A percentile compares a stretch with the other conserved stretches of the same genome.
These are phyloP conservation scores for Solenodon paradoxus DNA, from an alignment of 2,113 vertebrate genomes.

Conservation along the genomic window DNA sequence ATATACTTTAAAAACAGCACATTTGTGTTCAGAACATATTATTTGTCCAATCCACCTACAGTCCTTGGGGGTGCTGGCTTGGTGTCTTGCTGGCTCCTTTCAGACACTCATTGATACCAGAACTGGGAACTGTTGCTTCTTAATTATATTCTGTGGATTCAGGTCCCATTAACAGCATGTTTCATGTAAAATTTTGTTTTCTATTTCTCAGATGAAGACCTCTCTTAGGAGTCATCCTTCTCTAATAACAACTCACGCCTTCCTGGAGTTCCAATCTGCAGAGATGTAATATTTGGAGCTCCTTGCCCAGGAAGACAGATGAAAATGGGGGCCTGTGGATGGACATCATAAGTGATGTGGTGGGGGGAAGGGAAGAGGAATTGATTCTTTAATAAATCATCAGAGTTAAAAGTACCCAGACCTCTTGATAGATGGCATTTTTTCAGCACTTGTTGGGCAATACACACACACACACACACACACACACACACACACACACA, in stretches of 20 bases:
- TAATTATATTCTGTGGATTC: background rate
- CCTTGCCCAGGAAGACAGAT: background rate
- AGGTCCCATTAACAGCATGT: background rate
- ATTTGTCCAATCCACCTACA: background rate
- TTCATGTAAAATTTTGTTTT: background rate
- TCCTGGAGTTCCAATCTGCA: background rate
- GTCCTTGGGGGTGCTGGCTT: background rate
- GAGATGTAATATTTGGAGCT: background rate
- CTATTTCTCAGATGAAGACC: conserved; percentile 33
- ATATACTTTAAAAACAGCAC: background rate
- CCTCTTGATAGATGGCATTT: background rate
- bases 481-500: too few species aligned
- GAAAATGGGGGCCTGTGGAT: background rate
- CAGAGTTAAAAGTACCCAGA: background rate
- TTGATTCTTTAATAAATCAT: conserved; percentile 57
- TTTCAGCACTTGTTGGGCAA: too few species aligned
- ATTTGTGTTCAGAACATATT: background rate
- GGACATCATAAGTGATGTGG: background rate
- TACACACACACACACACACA: too few species aligned
- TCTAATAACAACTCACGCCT: background rate
- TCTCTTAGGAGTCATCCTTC: background rate
- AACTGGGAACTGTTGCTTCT: background rate
- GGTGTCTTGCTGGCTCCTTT: background rate
- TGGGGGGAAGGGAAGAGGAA: too few species aligned
- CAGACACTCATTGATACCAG: background rate